Evolutionary conservation across 2,113 vertebrate species (phyloP).

Genomic region (Malurus melanocephalus): DNA sequence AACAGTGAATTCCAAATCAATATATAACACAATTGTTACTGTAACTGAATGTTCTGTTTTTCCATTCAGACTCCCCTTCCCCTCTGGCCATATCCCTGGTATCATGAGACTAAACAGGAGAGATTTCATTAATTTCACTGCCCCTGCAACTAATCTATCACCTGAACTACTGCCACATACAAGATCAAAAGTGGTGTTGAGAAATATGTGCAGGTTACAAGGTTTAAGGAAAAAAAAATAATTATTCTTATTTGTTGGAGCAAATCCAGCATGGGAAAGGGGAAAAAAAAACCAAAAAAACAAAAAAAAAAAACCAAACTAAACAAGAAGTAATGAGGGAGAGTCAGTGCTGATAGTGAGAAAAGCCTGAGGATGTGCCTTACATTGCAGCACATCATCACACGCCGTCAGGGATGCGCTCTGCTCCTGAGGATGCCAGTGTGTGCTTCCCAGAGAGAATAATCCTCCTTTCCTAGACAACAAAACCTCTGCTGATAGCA

Average conservation of each 20-base stretch:
- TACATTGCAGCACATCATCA: fast-evolving
- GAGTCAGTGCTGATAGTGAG: neutral
- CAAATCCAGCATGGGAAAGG: too few relatives aligned
- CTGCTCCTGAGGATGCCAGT: neutral
- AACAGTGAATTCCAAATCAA: constrained; percentile 21
- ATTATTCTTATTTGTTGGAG: too few relatives aligned
- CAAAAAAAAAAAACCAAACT: neutral
- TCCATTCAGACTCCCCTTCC: neutral
- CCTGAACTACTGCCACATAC: neutral
- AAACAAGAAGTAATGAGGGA: neutral
- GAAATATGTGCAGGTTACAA: neutral
- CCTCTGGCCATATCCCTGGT: neutral
- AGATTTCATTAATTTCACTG: constrained; percentile 12
- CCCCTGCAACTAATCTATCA: neutral
- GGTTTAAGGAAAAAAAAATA: too few relatives aligned
- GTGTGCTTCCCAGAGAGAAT: neutral
- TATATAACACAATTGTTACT: constrained; percentile 4
- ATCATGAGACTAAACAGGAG: neutral
- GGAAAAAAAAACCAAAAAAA: too few relatives aligned
- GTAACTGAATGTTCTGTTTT: neutral
- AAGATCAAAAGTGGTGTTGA: neutral
- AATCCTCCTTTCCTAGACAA: neutral
- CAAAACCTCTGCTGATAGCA: neutral
- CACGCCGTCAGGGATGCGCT: fast-evolving
- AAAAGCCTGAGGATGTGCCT: neutral